Base-by-base conservation (phyloP, 1,140 invertebrate genomes). In the Protaetia brevitarsis region DNA sequence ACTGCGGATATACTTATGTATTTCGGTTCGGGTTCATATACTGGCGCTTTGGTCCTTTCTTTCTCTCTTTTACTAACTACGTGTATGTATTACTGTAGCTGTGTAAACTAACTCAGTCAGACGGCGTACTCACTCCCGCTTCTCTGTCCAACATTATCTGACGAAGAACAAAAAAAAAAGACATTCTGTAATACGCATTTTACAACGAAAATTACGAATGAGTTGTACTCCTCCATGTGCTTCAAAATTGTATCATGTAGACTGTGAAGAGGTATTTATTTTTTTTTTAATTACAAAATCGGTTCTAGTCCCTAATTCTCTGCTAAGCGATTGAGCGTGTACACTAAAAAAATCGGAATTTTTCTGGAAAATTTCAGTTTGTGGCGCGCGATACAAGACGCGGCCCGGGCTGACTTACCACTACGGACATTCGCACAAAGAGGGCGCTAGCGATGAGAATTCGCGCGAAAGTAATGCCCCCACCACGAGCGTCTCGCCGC, bases 381-480 rank as follows among this genome's bases (percentile, higher is more conserved):
- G 96, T 86, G 92, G 94, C 78, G 94, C 94, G 76, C 89, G 95
- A 76, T 98, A 98, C 89, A 98, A 98, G 85, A 97, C 95, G 60
- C 87, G 95, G 71, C 94, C 96, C 68, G 96, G 96, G 72, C 86
- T 98, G 74, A 94, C 93, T 72, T 98, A 98, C 85, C 96, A 98
- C 87, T 95, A 95, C 85, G 90, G 91, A 79, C 95, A 97, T 85
- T 94, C 94, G 75, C 96, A 97, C 85, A 90, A 93, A 83, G 90
- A 90, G 77, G 80, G 82, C 75, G 82, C 78, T 70, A 77, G 74
- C 66, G 76, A 79, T 69, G 75, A 79, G 67, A 79, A 79, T 70
- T 78, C 81, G 77, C 70, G 80, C 76, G 76, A 79, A 66, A 68
- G 74, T 72, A 65, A 74, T 67, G 76, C 78, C 36, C 73, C 80